Evolutionary conservation across 2,888 invertebrate species (phyloP), one percentile per base, ranked within the genome.

Genomic region (Leptinotarsa juncta): DNA sequence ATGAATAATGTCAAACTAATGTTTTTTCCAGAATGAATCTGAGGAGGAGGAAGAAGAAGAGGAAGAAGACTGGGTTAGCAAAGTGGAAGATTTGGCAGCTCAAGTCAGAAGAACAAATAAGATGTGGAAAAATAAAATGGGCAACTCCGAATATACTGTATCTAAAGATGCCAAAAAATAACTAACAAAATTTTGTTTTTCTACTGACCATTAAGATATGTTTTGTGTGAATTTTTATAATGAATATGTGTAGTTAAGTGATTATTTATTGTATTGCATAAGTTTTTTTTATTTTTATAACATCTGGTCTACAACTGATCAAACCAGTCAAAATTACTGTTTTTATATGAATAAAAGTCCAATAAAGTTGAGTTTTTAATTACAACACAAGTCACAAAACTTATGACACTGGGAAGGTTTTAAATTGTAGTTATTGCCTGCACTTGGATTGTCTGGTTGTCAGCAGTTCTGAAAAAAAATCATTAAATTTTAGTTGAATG

Each of bases 371-470:
- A n/a, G 2, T 20, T 20, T 50, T 67, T 20, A 20, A 49, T n/a
- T 26, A 15, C 53, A 50, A 48, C 32, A 67, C 55, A 57, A 16
- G 10, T 48, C 3, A 15, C 42, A 42, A 42, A 42, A 68, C 18
- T 4, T 32, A 32, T 32, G 7, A 32, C 32, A 7, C 7, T 32
- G 32, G 7, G 32, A 32, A 32, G 32, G 32, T 32, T 32, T 57
- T 42, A 32, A 18, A 69, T 57, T 49, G 20, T 69, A 49, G 78
- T 72, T 48, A 85, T 80, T 53, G 83, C 80, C 71, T 85, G 85
- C 32, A 87, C 83, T 81, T 86, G 84, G n/a, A 87, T 83, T 1
- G 85, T 84, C 71, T 86, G 86, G 67, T 83, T 81, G 67, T 82
- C 85, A 10, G 82, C 82, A 51, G 85, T 83, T 74, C 86, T 86